Evolutionary conservation across 2,797 vertebrate species (phyloP), one percentile per base, ranked within the genome.

Genomic region (Valencia hispanica): DNA sequence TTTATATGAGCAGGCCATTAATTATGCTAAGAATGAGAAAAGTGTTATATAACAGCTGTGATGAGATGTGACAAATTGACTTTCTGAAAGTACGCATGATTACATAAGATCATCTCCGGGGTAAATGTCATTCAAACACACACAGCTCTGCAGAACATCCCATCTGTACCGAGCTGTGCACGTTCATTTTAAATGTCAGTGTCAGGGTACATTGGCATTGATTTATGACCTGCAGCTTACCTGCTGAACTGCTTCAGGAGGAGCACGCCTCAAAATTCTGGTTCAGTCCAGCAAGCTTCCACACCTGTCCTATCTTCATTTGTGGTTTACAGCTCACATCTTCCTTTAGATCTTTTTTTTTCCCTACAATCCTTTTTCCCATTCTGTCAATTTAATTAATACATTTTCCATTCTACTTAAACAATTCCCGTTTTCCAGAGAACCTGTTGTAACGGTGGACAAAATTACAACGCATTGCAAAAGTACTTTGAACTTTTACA

Each of bases 21-120:
- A 73, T 32, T 65, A 18, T 77, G 75, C 80, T 59, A 72, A 36
- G 10, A 66, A 5, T 70, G 17, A 77, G 50, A 71, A 70, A 73
- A 1, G 1, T 34, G 7, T 83, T 63, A 75, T 41, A 47, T 69
- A 78, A 79, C 32, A 78, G 41, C 4, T 77, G 48, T 74, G 45
- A 6, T 80, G 50, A 78, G 70, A 51, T 27, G 17, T 11, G 20
- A 66, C 86, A 83, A 81, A 84, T 53, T 68, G 7, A 18, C 22
- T 86, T 78, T 68, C 51, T 30, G 32, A 71, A n/a, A 48, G 48
- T 3, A 7, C 70, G 53, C 53, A 80, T 50, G 39, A 50, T 25
- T 47, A 6, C 30, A 36, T 32, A 39, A 41, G 43, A 25, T 66
- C 25, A 68, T 82, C 48, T 63, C 53, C 43, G 14, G 43, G 30